Base-by-base conservation (phyloP, 2,888 invertebrate genomes). In the Agrochola circellaris region DNA sequence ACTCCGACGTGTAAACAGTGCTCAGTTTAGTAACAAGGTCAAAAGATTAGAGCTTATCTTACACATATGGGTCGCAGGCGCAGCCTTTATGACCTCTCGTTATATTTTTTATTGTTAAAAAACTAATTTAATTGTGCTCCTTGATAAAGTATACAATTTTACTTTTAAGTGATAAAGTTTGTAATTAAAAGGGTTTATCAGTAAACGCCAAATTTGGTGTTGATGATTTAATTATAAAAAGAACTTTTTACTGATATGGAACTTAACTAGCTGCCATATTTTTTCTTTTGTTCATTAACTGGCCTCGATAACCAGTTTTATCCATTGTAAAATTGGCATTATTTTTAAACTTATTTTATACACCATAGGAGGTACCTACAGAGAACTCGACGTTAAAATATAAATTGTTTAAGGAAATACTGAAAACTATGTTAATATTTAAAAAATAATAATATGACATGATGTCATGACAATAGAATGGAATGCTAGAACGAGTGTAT, bases 1-100 rank as follows among this genome's bases (percentile, higher is more conserved):
- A 74, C 69, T 87, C 81, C 81, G 70, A 79, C 81, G 85, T 85
- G 77, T 87, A 87, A 89, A 89, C 80, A 89, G 69, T 45, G 77
- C 77, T 83, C 81, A 81, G 76, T 75, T 81, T 80, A 80, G 75
- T 85, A 89, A 88, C 88, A 89, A 88, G 88, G 89, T 88, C 87
- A 85, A 70, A 86, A 88, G 88, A 88, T 89, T 88, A 88, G 51
- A 72, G 73, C 85, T 89, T 90, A 90, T 90, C 90, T 84, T 74
- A 73, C 79, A 56, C 78, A 72, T 77, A 82, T 82, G 83, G 89
- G 88, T 88, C 87, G 77, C 23, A 77, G 75, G 82, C 69, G 77
- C 17, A 77, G 75, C 83, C 69, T 84, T 81, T 83, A 82, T 78
- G 84, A 90, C 83, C 88, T 78, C 85, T 84, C 79, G 78, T 89